Base-by-base conservation (phyloP, 2,888 invertebrate species). In the Saturnia japonica region DNA sequence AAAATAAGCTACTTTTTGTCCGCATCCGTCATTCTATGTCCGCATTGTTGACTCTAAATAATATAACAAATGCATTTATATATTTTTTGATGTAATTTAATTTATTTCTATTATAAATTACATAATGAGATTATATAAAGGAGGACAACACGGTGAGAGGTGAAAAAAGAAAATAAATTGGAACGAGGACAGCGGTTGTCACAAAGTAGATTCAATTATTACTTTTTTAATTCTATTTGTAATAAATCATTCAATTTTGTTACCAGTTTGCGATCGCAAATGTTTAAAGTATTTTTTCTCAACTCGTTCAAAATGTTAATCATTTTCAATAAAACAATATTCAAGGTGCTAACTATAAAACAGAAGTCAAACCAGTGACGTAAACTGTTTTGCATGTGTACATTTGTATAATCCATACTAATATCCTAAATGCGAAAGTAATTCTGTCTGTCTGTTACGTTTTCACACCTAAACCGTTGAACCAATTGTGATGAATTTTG, bases 161-260 rank as follows among this genome's bases (percentile, higher is more conserved):
- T 67, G 42, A 28, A 51, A 66, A 54, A 51, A 66, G 67, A 70
- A 70, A 57, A 70, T 67, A 19, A 70, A 67, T 57, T 25, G 45
- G 60, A 68, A 34, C 70, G 67, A 70, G 70, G 67, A 57, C 34
- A 47, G 40, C 70, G 16, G 40, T 57, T 54, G 42, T 67, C 43
- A 42, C 42, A 67, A 57, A 42, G 42, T 54, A 40, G 47, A 68
- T 60, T 43, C 57, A 70, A 57, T 45, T 43, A 42, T 40, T 68
- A 54, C 40, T 40, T 64, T n/a, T 34, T 34, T 28, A 60, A 69
- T 69, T n/a, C n/a, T 47, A 22, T n/a, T 69, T 62, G 34, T 62
- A 60, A 69, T 64, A 60, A 69, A 62, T 64, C 69, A 47, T 69
- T 64, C n/a, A 34, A 28, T 45, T 14, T 42, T 43, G n/a, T 1